These are phyloP conservation scores for Pelusios castaneus DNA, from an alignment of 2,113 vertebrate genomes.

Conservation along the genomic window DNA sequence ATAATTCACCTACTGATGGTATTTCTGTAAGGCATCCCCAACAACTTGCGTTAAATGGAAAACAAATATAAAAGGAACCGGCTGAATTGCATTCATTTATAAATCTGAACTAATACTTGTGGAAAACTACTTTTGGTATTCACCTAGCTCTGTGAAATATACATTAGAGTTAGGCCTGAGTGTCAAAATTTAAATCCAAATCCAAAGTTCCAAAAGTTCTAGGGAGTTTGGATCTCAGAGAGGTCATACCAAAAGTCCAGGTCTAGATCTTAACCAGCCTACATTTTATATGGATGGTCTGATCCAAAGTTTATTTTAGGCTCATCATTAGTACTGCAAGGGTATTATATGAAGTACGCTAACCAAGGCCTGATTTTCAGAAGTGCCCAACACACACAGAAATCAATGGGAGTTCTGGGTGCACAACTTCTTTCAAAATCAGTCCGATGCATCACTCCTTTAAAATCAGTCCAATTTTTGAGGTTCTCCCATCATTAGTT, in stretches of 20 bases:
- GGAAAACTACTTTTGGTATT: not conserved
- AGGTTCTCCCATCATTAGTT: not conserved
- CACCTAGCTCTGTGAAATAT: not conserved
- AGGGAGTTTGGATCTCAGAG: not conserved
- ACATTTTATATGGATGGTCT: not conserved
- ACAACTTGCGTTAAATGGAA: not conserved
- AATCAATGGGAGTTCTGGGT: not conserved
- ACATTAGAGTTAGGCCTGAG: not conserved
- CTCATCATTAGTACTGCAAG: not conserved
- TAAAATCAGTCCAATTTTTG: not conserved
- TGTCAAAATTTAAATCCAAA: not conserved
- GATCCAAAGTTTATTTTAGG: not conserved
- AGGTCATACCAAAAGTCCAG: not conserved
- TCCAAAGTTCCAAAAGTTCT: not conserved
- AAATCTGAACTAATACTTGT: not conserved
- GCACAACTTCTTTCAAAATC: not conserved
- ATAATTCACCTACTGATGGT: not conserved
- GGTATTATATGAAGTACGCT: rapidly evolving
- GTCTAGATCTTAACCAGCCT: rapidly evolving
- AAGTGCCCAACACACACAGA: not conserved
- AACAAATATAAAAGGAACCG: not conserved
- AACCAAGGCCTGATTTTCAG: not conserved
- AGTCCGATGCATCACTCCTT: not conserved
- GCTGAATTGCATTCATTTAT: not conserved
- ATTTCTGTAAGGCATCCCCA: not conserved